A percentile compares a stretch with the other conserved stretches of the same genome.
Conservation (phyloP, 1,140 invertebrate genomes). For the Hyposmocoma kahamanoa region DNA sequence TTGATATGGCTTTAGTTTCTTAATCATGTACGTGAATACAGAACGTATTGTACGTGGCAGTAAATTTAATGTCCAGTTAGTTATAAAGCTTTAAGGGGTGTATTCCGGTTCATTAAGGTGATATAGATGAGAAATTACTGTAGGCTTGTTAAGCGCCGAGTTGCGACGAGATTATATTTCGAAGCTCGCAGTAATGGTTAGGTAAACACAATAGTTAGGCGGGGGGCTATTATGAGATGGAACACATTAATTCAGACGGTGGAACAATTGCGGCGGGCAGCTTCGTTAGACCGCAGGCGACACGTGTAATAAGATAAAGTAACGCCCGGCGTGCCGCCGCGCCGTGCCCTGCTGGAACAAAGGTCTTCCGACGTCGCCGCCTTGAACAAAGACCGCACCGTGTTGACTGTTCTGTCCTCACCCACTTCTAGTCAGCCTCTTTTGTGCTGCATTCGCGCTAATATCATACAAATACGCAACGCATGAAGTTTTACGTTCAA, state of each 20-base stretch:
- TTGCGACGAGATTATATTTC: background rate
- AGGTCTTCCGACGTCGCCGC: constrained; percentile 37
- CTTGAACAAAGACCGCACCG: constrained; percentile 20
- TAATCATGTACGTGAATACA: too few relatives aligned
- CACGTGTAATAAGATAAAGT: constrained; percentile 58
- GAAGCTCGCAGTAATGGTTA: background rate
- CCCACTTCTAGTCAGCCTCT: background rate
- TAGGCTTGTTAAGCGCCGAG: background rate
- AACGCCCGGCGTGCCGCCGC: constrained; percentile 14
- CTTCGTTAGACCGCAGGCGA: constrained; percentile 34
- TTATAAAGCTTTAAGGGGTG: background rate
- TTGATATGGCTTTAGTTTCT: too few relatives aligned
- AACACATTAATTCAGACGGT: constrained; percentile 47
- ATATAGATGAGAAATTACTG: background rate
- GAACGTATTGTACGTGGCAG: too few relatives aligned
- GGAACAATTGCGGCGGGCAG: constrained; percentile 38
- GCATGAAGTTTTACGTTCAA: too few relatives aligned
- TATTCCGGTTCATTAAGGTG: background rate
- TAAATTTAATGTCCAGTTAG: background rate
- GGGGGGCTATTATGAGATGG: constrained; percentile 28
- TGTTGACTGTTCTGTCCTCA: background rate
- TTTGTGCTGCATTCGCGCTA: too few relatives aligned
- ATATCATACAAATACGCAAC: too few relatives aligned
- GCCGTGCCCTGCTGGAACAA: constrained; percentile 27
- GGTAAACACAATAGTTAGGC: constrained; percentile 1